Conservation (phyloP, 2,888 invertebrate species). For the Plusia festucae region DNA sequence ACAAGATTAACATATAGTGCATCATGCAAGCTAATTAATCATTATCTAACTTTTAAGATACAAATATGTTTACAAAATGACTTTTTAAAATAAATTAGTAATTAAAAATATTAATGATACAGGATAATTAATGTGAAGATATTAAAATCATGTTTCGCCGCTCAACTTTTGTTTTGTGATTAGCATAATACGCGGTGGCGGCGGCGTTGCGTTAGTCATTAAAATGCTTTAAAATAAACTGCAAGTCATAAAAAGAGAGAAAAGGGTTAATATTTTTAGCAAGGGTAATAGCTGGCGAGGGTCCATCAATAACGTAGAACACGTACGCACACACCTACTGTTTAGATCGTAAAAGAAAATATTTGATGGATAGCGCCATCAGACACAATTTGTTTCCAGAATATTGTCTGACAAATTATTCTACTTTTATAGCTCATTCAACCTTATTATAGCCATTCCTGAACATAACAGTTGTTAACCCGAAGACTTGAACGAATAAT, state of each 20-base stretch:
- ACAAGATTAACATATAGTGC: neutral
- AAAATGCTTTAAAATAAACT: constrained; percentile 57
- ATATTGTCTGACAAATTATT: constrained; percentile 65
- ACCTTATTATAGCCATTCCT: constrained; percentile 16
- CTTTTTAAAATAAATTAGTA: constrained; percentile 20
- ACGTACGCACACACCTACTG: constrained; percentile 54
- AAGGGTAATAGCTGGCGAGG: constrained; percentile 51
- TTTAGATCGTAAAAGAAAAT: constrained; percentile 61
- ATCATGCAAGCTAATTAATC: constrained; percentile 19
- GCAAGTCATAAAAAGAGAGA: constrained; percentile 60
- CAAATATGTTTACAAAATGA: constrained; percentile 23
- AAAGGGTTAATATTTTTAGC: constrained; percentile 55
- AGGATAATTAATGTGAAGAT: constrained; percentile 41
- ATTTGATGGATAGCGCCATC: constrained; percentile 69
- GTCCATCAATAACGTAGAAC: constrained; percentile 63
- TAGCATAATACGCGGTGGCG: constrained; percentile 54
- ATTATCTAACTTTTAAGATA: constrained; percentile 16
- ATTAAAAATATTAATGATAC: constrained; percentile 30
- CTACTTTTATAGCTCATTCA: constrained; percentile 40
- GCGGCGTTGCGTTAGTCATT: constrained; percentile 47
- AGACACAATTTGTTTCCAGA: constrained; percentile 60
- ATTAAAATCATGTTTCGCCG: constrained; percentile 47
- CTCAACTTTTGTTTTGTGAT: constrained; percentile 54
- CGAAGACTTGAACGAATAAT: constrained; percentile 57
- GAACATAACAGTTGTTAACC: constrained; percentile 54